phyloP scores from a whole-genome alignment of 1,140 invertebrate species.

The Tenebrio molitor region DNA sequence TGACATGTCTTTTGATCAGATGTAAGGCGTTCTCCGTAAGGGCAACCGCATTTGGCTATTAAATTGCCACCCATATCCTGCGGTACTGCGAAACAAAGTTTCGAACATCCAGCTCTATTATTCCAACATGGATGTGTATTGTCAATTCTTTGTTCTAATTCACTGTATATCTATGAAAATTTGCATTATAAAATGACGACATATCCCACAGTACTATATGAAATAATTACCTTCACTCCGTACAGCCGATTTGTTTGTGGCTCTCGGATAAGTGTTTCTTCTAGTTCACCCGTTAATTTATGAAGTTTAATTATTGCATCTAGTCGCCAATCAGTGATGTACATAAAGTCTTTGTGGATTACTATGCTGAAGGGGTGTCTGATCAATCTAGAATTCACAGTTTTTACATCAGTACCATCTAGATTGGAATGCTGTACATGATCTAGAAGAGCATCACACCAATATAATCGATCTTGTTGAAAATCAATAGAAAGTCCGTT shows the following conservation, averaged over 20 bases:
- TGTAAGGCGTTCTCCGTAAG: conserved; percentile 91
- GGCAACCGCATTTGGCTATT: conserved; percentile 90
- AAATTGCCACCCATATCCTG: conserved; percentile 69
- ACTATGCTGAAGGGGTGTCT: conserved; percentile 97
- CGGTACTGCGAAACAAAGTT: conserved; percentile 93
- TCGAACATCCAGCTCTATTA: conserved; percentile 92
- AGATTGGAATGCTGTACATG: conserved; percentile 96
- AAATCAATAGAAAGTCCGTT: conserved; percentile 96
- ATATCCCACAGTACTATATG: no score
- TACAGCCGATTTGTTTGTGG: conserved; percentile 93
- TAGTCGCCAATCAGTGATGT: conserved; percentile 97
- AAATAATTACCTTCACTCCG: conserved; percentile 85
- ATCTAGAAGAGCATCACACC: conserved; percentile 95
- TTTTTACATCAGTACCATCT: conserved; percentile 93
- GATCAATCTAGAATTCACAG: conserved; percentile 89
- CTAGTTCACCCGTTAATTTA: conserved; percentile 89
- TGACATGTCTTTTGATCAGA: conserved; percentile 83
- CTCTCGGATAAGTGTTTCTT: conserved; percentile 87
- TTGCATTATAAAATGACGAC: no score
- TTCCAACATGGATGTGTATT: conserved; percentile 85
- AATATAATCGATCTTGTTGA: conserved; percentile 87
- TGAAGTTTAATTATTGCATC: conserved; percentile 95
- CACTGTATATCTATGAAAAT: conserved; percentile 79
- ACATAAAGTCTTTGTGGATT: conserved; percentile 94
- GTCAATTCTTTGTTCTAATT: conserved; percentile 80